Evolutionary conservation across 1,140 invertebrate genomes (phyloP), one percentile per base, ranked within the genome.

Genomic region (Drosophila serrata): DNA sequence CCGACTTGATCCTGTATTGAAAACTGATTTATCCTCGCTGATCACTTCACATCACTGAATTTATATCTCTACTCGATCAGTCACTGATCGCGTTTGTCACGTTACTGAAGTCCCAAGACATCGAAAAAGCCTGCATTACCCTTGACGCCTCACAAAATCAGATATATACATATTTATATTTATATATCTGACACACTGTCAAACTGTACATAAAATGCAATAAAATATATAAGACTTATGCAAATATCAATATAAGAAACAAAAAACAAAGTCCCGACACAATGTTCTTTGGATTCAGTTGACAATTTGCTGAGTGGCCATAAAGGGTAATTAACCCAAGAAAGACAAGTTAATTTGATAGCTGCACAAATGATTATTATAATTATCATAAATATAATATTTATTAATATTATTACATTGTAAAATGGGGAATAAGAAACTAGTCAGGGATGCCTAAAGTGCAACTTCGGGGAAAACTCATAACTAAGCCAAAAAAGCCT

Each of bases 181-280:
- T 31, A 70, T 49, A 60, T 46, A 56, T 46, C 13, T 40, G 13
- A 6, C 40, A 42, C 17, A 31, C 22, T 57, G 76, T 73, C 61
- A 12, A 33, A 75, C 64, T 76, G 76, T 70, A 69, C 56, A 77
- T 62, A 74, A 79, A 69, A 53, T 87, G 84, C 69, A 87, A 82
- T 80, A 63, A 79, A 79, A 87, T 87, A 82, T 87, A 76, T 67
- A 61, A 62, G 15, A 43, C 40, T 19, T 11, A 48, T 49, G 40
- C 42, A 61, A 55, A 68, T 40, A 56, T 19, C 19, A 46, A 53
- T 53, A 29, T 15, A 22, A 17, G 2, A 46, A 55, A 49, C 45
- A 64, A 51, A 35, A 60, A 60, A 43, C n/a, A 43, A 39, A 19
- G 12, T 39, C 40, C 40, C 22, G 22, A 56, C 45, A 49, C 45